These are phyloP conservation scores for Vanessa atalanta DNA, from an alignment of 1,140 invertebrate species.

Conservation along the genomic window DNA sequence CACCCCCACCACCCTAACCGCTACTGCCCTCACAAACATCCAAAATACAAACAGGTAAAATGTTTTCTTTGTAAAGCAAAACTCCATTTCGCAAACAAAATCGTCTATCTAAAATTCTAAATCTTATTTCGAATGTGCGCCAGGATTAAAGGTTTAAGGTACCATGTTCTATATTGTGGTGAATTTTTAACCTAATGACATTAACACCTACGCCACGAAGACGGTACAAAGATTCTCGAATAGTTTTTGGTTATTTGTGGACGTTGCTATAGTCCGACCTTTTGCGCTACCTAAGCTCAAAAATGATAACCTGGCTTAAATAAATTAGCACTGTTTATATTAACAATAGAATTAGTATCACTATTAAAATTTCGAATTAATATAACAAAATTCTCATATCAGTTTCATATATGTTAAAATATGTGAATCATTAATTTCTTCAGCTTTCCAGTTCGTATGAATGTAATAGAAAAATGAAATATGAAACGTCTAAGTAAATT, in stretches of 20 bases:
- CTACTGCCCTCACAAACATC: conserved; percentile 52
- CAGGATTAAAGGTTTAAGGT: conserved; percentile 30
- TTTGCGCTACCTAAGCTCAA: conserved; percentile 42
- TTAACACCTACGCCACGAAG: conserved; percentile 38
- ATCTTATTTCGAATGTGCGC: conserved; percentile 35
- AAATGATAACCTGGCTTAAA: conserved; percentile 32
- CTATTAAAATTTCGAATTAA: too few relatives aligned
- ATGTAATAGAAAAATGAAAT: conserved; percentile 8
- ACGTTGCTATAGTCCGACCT: conserved; percentile 44
- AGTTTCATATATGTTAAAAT: neutral
- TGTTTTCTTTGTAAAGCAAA: conserved; percentile 66
- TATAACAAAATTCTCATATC: too few relatives aligned
- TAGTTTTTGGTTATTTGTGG: conserved; percentile 50
- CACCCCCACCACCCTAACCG: conserved; percentile 49
- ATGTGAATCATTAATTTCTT: neutral
- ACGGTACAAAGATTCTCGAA: conserved; percentile 42
- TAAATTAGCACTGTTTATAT: conserved; percentile 20
- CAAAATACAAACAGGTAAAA: conserved; percentile 72
- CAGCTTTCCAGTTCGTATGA: neutral
- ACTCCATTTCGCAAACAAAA: conserved; percentile 60
- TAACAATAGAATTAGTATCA: too few relatives aligned
- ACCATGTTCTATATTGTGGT: conserved; percentile 40
- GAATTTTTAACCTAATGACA: conserved; percentile 43
- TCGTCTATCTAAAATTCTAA: conserved; percentile 36
- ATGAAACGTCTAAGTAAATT: conserved; percentile 46